Conservation (phyloP, 2,113 vertebrate genomes). For the Paedocypris sp. region DNA sequence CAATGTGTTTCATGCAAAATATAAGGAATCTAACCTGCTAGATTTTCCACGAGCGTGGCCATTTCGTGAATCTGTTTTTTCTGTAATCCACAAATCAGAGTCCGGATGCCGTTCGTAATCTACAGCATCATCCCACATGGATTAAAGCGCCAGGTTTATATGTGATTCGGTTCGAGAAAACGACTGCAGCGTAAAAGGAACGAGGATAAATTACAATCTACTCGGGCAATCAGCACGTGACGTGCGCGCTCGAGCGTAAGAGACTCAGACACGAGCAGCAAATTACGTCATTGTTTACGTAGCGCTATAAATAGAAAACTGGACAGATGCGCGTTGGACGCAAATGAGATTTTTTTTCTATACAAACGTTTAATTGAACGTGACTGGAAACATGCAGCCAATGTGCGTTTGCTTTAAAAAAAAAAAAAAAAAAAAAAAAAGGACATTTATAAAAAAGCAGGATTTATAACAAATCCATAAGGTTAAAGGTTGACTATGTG, state of each 20-base stretch:
- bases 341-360: background rate
- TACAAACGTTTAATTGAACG: background rate
- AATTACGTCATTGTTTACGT: conserved; percentile 43
- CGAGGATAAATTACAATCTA: background rate
- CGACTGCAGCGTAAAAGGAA: background rate
- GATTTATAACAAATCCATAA: too few relatives aligned
- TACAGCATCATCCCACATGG: background rate
- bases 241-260: conserved; percentile 31
- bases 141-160: background rate
- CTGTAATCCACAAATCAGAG: background rate
- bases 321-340: conserved; percentile 23
- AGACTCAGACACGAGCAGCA: conserved; percentile 23
- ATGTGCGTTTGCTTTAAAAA: background rate
- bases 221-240: background rate
- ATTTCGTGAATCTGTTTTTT: conserved; percentile 33
- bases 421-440: background rate
- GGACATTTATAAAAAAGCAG: background rate
- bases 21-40: conserved; percentile 10
- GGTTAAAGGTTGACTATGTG: too few relatives aligned
- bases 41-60: conserved; percentile 40
- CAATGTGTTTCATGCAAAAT: too few relatives aligned
- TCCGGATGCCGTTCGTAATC: background rate
- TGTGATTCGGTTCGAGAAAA: background rate
- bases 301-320: conserved; percentile 26
- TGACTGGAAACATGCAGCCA: background rate